Evolutionary conservation across 2,888 invertebrate genomes (phyloP), one percentile per base, ranked within the genome.

Genomic region (Sarcophaga variegata): DNA sequence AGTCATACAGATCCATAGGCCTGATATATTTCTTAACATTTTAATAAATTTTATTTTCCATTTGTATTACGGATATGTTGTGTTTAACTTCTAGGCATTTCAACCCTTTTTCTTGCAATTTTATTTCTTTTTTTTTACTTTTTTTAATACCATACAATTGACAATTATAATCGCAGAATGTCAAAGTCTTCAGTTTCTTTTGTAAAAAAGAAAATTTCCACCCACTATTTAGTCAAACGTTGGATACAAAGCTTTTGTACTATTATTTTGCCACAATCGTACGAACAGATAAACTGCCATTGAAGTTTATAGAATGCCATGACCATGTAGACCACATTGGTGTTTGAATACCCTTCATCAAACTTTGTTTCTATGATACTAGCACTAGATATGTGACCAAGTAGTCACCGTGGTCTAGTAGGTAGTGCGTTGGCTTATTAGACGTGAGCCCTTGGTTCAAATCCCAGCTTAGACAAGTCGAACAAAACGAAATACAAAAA

Each of bases 181-280:
- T 79, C 74, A 79, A 83, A 75, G 79, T 75, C 67, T 83, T 83
- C 59, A 69, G 59, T 75, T 79, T 83, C 79, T 70, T 79, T 83
- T 70, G 79, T 70, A 70, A 37, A 37, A 37, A 37, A 37, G 37
- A 37, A 67, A 67, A 64, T 77, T 82, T 79, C 79, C 83, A 75
- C 83, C 83, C 79, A 83, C 83, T 74, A 17, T 67, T 83, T 62
- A 72, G 20, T 78, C 71, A 83, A 67, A 3, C 49, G 49, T 2
- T 49, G 49, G 37, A 27, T 27, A 49, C 14, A 49, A 14, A 49
- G 12, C 3, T 54, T 54, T 54, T 54, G 54, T 54, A 17, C 54
- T 17, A 14, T 54, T 54, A 17, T 14, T 54, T 4, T 54, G 54
- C 17, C 2, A 54, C 54, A 54, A 17, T 54, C 17, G 2, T 54